Conservation (phyloP, 1,140 invertebrate species). For the Scaptomyza hsui region DNA sequence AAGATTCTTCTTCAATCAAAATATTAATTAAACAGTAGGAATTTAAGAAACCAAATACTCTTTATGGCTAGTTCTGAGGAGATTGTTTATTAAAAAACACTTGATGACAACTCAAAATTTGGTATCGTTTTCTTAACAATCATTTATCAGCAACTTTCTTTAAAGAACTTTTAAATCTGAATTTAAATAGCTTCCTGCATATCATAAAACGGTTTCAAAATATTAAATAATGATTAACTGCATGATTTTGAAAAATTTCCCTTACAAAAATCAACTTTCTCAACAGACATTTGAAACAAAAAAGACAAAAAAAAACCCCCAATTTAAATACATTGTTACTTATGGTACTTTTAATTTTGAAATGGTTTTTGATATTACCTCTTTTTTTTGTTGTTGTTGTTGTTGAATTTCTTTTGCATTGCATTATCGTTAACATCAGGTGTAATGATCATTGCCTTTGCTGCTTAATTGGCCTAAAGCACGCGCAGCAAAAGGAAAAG, state of each 20-base stretch:
- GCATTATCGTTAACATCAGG: slow-evolving; percentile 34
- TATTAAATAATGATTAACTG: slow-evolving; percentile 32
- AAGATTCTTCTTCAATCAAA: too few species aligned
- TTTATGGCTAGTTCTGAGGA: background rate
- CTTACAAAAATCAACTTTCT: slow-evolving; percentile 36
- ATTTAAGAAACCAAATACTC: background rate
- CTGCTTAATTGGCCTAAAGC: slow-evolving; percentile 49
- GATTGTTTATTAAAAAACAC: background rate
- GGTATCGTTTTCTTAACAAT: too few species aligned
- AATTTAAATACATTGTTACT: slow-evolving; percentile 15
- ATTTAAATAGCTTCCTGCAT: background rate
- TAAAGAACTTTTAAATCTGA: background rate
- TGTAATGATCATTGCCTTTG: slow-evolving; percentile 33
- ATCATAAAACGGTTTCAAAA: background rate
- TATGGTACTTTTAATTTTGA: slow-evolving; percentile 46
- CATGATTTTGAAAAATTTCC: slow-evolving; percentile 41
- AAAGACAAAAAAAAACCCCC: background rate
- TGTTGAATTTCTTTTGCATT: slow-evolving; percentile 45
- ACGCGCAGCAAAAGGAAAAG: slow-evolving; percentile 60
- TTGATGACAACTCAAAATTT: background rate
- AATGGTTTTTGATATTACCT: slow-evolving; percentile 46
- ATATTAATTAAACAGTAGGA: too few species aligned
- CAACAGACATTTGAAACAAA: slow-evolving; percentile 13
- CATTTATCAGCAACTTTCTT: background rate
- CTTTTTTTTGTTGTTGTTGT: too few species aligned